Percentiles rank a stretch among this genome's conserved stretches.
Evolutionary conservation across 2,113 vertebrate genomes (phyloP).

Genomic region (Blennius ocellaris): DNA sequence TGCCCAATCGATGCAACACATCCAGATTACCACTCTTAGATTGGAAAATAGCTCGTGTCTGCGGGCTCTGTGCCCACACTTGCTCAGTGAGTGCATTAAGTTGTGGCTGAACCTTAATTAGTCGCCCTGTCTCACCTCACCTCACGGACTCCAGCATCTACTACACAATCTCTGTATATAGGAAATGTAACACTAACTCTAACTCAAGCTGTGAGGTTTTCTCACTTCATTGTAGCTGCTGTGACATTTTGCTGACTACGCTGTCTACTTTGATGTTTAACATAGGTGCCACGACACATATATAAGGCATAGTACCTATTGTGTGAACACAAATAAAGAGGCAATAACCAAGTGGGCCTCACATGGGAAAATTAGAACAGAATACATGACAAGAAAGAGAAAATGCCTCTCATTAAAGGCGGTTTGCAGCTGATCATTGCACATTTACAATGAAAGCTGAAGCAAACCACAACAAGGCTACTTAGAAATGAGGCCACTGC

Average conservation of each 20-base stretch:
- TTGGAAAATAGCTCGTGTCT: slow-evolving; percentile 47
- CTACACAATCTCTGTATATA: no score
- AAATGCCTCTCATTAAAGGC: no score
- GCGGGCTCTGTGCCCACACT: slow-evolving; percentile 28
- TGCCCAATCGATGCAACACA: slow-evolving; percentile 43
- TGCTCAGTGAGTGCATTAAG: slow-evolving; percentile 35
- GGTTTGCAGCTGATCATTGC: no score
- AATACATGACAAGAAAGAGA: neutral
- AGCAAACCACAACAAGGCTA: neutral
- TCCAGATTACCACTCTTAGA: slow-evolving; percentile 63
- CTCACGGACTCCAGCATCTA: neutral
- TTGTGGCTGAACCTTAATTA: slow-evolving; percentile 42
- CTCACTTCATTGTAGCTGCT: no score
- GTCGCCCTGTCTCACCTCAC: slow-evolving; percentile 23
- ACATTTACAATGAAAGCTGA: neutral
- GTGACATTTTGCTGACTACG: no score
- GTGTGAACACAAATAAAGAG: no score
- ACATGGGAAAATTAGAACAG: neutral
- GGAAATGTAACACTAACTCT: no score
- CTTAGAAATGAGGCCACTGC: neutral
- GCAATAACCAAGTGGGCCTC: neutral
- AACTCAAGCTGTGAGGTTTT: no score
- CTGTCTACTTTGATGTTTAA: no score
- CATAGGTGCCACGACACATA: no score
- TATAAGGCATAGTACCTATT: no score